phyloP scores from a whole-genome alignment of 2,797 vertebrate genomes.

The Muscicapa striata region DNA sequence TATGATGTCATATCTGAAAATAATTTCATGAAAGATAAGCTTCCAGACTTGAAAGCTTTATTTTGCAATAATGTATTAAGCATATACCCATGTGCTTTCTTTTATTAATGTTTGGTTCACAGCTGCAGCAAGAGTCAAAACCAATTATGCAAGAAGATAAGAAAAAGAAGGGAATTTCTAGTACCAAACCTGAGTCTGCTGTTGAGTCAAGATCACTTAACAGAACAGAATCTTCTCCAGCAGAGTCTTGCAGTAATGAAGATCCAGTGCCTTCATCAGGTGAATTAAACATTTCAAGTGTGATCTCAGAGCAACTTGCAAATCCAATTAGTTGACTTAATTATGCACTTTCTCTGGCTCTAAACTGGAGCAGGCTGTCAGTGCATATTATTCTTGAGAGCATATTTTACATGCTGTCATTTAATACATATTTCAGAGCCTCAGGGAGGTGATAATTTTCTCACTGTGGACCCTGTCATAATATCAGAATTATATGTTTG shows the following conservation, averaged over 20 bases:
- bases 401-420: not conserved
- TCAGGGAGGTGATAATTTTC: not conserved
- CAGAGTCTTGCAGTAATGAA: not conserved
- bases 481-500: not conserved
- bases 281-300: conserved; percentile 20
- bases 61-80: not conserved
- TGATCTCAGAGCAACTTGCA: conserved; percentile 32
- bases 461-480: not conserved
- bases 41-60: not conserved
- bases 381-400: not conserved
- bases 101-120: conserved; percentile 18
- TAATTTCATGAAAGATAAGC: not conserved
- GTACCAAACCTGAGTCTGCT: not conserved
- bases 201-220: not conserved
- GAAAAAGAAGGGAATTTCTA: not conserved
- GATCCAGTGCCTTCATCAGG: conserved; percentile 50
- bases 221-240: conserved; percentile 15
- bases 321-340: conserved; percentile 31
- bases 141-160: not conserved
- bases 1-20: not conserved
- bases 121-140: conserved; percentile 36
- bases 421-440: not conserved
- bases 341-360: conserved; percentile 2
- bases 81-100: not conserved
- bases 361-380: not conserved